A percentile compares a stretch with the other conserved stretches of the same genome.
These are phyloP conservation scores for Haliclona indistincta DNA, from an alignment of 37 sponge, comb jelly and placozoan species.

Conservation along the genomic window DNA sequence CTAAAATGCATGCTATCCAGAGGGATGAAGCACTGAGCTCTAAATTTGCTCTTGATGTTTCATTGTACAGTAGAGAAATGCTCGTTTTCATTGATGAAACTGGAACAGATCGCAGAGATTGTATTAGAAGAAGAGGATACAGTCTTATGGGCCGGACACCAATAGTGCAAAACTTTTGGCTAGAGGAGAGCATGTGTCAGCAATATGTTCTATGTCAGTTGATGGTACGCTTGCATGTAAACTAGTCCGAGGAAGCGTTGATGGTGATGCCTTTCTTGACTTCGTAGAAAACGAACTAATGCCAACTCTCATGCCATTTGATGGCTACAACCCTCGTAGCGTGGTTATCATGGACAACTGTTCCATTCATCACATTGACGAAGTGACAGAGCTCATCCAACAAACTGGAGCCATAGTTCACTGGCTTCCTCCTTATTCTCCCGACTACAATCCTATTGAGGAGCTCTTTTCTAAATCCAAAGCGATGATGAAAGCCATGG, in stretches of 20 bases:
- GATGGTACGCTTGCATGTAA: constrained; percentile 22
- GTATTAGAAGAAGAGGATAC: too few species aligned
- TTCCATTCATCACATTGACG: too few species aligned
- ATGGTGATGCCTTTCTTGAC: constrained; percentile 21
- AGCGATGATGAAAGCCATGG: too few species aligned
- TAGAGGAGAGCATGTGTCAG: constrained; percentile 36
- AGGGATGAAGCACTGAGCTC: not conserved
- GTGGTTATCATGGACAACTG: constrained; percentile 33
- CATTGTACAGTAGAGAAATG: constrained; percentile 26
- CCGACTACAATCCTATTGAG: too few species aligned
- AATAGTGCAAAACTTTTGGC: constrained; percentile 8
- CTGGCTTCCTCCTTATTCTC: too few species aligned
- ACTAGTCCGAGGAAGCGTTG: constrained; percentile 12
- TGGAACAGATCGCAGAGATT: not conserved
- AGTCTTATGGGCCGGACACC: constrained; percentile 28
- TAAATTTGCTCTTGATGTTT: constrained; percentile 21
- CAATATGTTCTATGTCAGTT: not conserved
- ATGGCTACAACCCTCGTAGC: constrained; percentile 8
- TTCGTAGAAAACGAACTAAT: constrained; percentile 1
- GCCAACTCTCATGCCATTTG: constrained; percentile 7
- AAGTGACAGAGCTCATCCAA: constrained; percentile 7
- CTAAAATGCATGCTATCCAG: constrained; percentile 1
- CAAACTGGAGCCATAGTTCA: too few species aligned
- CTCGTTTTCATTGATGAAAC: not conserved
- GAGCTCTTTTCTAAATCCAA: too few species aligned